Conservation (phyloP, 1,140 invertebrate genomes). For the Dreissena polymorpha region DNA sequence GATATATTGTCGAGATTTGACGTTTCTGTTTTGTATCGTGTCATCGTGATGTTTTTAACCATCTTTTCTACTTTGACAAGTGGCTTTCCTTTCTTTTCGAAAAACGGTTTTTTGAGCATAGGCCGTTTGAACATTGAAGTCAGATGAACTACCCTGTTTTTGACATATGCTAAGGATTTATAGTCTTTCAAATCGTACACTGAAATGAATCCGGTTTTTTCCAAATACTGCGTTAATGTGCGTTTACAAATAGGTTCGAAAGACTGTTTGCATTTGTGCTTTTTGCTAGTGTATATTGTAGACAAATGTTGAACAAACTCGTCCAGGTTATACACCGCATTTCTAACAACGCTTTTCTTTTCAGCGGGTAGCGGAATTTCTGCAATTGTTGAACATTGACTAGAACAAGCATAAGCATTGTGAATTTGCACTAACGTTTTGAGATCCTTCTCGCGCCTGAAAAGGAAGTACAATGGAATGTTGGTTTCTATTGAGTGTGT, state of each 20-base stretch:
- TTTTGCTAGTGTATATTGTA: neutral
- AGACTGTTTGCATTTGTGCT: neutral
- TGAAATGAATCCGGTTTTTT: conserved; percentile 9
- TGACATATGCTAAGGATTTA: conserved; percentile 1
- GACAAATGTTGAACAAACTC: neutral
- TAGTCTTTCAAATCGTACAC: conserved; percentile 15
- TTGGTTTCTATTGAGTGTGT: too few relatives aligned
- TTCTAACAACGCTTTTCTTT: neutral
- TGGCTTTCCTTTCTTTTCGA: conserved; percentile 8
- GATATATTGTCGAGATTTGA: neutral
- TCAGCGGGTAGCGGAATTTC: neutral
- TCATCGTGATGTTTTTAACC: conserved; percentile 12
- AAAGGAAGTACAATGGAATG: neutral
- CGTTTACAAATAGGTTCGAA: neutral
- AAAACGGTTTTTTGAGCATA: neutral
- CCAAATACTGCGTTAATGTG: neutral
- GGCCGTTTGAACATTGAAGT: neutral
- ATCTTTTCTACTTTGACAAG: conserved; percentile 7
- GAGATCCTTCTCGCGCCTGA: neutral
- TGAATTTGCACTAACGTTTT: neutral
- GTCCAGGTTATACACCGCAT: neutral
- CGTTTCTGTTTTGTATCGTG: conserved; percentile 11
- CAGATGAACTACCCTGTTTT: conserved; percentile 10
- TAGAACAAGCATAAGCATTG: conserved; percentile 1
- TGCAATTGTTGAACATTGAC: neutral